Evolutionary conservation across 2,888 invertebrate species (phyloP).

Genomic region (Euclidia mi): DNA sequence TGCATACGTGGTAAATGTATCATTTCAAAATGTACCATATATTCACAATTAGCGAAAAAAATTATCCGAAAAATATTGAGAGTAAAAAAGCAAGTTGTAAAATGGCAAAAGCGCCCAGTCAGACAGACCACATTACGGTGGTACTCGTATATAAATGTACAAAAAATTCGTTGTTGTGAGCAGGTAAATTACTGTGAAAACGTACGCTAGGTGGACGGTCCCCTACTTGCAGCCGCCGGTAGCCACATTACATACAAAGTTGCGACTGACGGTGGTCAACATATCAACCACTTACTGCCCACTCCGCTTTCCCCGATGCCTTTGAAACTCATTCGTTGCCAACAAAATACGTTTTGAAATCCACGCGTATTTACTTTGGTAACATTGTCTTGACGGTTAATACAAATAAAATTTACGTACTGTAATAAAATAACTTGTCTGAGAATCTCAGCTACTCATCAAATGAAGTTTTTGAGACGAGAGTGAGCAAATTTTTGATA

Average conservation of each 20-base stretch:
- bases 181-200: constrained; percentile 46
- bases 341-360: constrained; percentile 29
- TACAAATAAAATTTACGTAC: no score
- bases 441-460: no score
- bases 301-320: constrained; percentile 24
- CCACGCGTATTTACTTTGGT: neutral
- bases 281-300: constrained; percentile 34
- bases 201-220: constrained; percentile 21
- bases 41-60: no score
- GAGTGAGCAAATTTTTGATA: constrained; percentile 28
- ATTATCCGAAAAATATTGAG: constrained; percentile 2
- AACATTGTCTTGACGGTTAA: no score
- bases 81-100: neutral
- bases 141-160: constrained; percentile 11
- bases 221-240: constrained; percentile 8
- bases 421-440: no score
- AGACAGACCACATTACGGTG: constrained; percentile 15
- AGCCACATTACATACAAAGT: constrained; percentile 25
- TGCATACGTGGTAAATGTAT: neutral
- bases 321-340: constrained; percentile 37
- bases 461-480: no score
- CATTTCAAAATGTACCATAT: neutral
- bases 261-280: constrained; percentile 31
- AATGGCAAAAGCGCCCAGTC: constrained; percentile 1
- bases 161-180: constrained; percentile 38